phyloP scores from a whole-genome alignment of 1,140 invertebrate genomes.

The Kradibia gibbosae region DNA sequence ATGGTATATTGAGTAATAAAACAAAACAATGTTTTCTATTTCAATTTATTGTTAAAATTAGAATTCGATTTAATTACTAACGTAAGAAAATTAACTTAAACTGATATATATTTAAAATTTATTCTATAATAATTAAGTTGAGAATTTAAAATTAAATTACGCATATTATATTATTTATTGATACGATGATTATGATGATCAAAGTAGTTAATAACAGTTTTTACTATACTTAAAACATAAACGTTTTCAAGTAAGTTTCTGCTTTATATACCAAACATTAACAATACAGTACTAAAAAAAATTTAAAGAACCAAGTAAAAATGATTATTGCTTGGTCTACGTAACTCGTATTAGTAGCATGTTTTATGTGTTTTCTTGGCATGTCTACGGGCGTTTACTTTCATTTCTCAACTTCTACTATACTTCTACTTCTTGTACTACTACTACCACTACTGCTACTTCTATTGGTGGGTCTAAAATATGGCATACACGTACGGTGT shows the following conservation, averaged over 20 bases:
- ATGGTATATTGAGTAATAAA: not conserved
- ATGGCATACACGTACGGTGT: slow-evolving; percentile 58
- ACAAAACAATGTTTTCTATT: not conserved
- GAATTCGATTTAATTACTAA: no score
- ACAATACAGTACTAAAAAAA: not conserved
- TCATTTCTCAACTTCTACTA: slow-evolving; percentile 42
- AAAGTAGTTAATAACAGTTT: no score
- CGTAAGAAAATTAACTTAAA: no score
- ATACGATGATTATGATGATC: no score
- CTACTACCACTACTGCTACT: slow-evolving; percentile 37
- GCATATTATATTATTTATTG: no score
- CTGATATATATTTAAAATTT: no score
- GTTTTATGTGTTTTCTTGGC: slow-evolving; percentile 65
- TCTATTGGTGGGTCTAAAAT: slow-evolving; percentile 35
- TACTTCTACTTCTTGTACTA: slow-evolving; percentile 32
- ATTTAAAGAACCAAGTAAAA: no score
- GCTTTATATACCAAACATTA: not conserved
- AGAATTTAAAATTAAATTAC: no score
- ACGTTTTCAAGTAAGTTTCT: no score
- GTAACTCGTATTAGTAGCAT: slow-evolving; percentile 70
- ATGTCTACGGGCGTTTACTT: slow-evolving; percentile 52
- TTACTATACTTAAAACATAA: no score
- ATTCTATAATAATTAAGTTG: no score
- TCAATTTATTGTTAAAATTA: no score
- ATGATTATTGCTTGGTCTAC: slow-evolving; percentile 69